phyloP scores from a whole-genome alignment of 2,888 invertebrate species.

The Philereme transversata region DNA sequence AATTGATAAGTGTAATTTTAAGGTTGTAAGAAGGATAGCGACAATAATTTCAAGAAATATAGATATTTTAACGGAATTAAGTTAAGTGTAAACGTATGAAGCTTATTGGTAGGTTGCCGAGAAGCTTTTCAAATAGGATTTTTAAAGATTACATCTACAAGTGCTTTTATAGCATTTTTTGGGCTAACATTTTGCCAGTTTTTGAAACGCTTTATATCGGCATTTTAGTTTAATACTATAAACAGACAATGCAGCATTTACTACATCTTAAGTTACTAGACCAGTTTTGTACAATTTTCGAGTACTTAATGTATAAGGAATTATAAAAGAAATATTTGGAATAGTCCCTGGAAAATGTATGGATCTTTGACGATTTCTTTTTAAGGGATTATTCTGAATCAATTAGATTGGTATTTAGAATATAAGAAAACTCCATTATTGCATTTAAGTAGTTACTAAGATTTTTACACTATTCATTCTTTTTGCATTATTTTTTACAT shows the following conservation, averaged over 20 bases:
- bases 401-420: slow-evolving; percentile 37
- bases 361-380: slow-evolving; percentile 42
- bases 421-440: slow-evolving; percentile 28
- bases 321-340: slow-evolving; percentile 62
- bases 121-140: slow-evolving; percentile 7
- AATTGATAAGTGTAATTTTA: slow-evolving; percentile 42
- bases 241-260: slow-evolving; percentile 41
- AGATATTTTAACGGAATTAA: slow-evolving; percentile 2
- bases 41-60: slow-evolving; percentile 22
- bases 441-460: slow-evolving; percentile 20
- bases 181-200: slow-evolving; percentile 16
- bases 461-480: slow-evolving; percentile 9
- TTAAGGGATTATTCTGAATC: slow-evolving; percentile 78
- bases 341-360: slow-evolving; percentile 69
- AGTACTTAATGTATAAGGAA: slow-evolving; percentile 49
- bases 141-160: not conserved
- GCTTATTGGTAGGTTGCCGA: not conserved
- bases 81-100: no score
- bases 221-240: slow-evolving; percentile 24
- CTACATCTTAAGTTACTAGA: slow-evolving; percentile 46
- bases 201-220: slow-evolving; percentile 18
- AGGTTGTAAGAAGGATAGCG: slow-evolving; percentile 30
- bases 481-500: slow-evolving; percentile 1
- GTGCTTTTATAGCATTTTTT: not conserved
- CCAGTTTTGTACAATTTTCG: slow-evolving; percentile 66